phyloP scores from a whole-genome alignment of 30 jellyfish, hydroid and myxozoan genomes.

The Haliclystus octoradiatus region DNA sequence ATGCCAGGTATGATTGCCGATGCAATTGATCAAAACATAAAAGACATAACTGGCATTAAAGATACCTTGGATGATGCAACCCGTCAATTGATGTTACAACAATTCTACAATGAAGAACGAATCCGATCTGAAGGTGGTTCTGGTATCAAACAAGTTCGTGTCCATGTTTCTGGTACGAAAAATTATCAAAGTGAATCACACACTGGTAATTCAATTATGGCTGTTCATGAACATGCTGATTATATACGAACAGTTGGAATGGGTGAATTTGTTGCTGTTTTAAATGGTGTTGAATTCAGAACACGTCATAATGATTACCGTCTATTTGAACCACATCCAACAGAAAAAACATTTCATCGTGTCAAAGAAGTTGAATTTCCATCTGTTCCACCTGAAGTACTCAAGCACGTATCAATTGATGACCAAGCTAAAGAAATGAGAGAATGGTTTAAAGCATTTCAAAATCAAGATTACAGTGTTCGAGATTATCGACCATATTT shows the following conservation, averaged over 20 bases:
- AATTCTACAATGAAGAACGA: constrained; percentile 68
- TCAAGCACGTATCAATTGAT: neutral
- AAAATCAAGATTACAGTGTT: constrained; percentile 1
- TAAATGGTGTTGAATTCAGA: constrained; percentile 65
- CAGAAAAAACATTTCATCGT: neutral
- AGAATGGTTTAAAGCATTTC: constrained; percentile 20
- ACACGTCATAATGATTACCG: constrained; percentile 71
- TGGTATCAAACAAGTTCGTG: constrained; percentile 15
- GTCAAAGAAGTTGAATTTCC: constrained; percentile 9
- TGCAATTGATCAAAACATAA: neutral
- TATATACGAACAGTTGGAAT: constrained; percentile 41
- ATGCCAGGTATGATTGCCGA: no score
- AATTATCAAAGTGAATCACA: constrained; percentile 41
- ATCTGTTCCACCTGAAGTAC: constrained; percentile 17
- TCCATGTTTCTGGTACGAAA: constrained; percentile 3
- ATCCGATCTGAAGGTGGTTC: constrained; percentile 80
- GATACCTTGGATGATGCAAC: neutral
- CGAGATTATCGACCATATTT: constrained; percentile 22
- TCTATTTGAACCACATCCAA: constrained; percentile 26
- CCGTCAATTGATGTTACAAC: constrained; percentile 83
- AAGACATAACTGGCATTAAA: neutral
- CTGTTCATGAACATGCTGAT: constrained; percentile 62
- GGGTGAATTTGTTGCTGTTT: constrained; percentile 66
- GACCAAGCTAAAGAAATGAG: constrained; percentile 13
- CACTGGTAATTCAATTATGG: constrained; percentile 28